A percentile compares a stretch with the other conserved stretches of the same genome.
These are phyloP conservation scores for Prolemur simus DNA, from an alignment of 2,113 vertebrate genomes.

Conservation along the genomic window DNA sequence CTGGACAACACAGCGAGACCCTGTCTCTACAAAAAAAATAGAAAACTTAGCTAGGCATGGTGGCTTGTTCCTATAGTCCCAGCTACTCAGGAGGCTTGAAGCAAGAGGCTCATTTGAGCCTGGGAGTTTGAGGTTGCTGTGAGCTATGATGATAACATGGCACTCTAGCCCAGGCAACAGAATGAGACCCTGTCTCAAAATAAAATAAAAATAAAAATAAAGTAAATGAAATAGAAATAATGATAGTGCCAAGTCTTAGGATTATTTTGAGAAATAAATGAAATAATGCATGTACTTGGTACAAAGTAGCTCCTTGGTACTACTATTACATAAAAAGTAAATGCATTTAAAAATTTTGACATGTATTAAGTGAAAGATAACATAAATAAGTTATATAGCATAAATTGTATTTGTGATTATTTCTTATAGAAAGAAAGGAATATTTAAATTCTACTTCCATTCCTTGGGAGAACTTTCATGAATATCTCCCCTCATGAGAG, in stretches of 20 bases:
- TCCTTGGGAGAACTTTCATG: neutral
- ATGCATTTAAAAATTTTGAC: neutral
- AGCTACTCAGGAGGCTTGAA: too few species aligned
- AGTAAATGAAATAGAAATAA: slow-evolving; percentile 29
- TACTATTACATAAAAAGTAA: neutral
- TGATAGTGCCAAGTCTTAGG: neutral
- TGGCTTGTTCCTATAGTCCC: too few species aligned
- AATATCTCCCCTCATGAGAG: neutral
- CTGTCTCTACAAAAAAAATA: too few species aligned
- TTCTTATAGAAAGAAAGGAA: slow-evolving; percentile 29
- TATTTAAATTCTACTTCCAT: slow-evolving; percentile 61
- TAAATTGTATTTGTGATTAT: slow-evolving; percentile 46
- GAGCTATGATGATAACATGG: too few species aligned
- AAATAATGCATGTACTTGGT: neutral
- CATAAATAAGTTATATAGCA: slow-evolving; percentile 24
- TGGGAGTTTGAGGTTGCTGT: too few species aligned
- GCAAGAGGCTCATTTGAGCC: too few species aligned
- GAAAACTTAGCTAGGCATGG: too few species aligned
- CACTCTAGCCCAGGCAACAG: too few species aligned
- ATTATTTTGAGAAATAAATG: slow-evolving; percentile 46
- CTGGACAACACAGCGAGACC: too few species aligned
- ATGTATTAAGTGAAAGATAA: neutral
- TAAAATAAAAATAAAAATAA: too few species aligned
- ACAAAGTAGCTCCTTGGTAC: neutral
- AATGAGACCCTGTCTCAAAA: too few species aligned